Percentiles rank a stretch among this genome's conserved stretches.
phyloP scores from a whole-genome alignment of 2,888 invertebrate species.

The Thera obeliscata region DNA sequence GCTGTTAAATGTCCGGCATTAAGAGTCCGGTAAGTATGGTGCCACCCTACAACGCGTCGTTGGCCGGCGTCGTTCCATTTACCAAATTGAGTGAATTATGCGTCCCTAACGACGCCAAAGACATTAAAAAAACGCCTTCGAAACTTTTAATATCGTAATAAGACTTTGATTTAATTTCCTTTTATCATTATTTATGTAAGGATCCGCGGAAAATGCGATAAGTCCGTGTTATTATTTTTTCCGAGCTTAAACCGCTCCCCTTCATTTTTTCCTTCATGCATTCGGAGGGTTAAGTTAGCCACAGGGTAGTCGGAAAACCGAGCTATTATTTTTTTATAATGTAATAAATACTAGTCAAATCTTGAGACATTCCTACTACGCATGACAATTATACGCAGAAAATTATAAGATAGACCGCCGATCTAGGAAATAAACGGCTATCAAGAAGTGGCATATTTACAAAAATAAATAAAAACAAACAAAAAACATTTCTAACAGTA shows the following conservation, averaged over 20 bases:
- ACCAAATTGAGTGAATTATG: slow-evolving; percentile 82
- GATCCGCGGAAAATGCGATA: slow-evolving; percentile 76
- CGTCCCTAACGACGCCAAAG: slow-evolving; percentile 75
- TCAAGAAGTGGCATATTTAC: no score
- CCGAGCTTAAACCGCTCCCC: slow-evolving; percentile 62
- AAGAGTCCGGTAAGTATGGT: background rate
- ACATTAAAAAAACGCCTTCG: slow-evolving; percentile 80
- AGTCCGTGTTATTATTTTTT: slow-evolving; percentile 77
- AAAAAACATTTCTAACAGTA: no score
- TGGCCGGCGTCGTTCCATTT: slow-evolving; percentile 70
- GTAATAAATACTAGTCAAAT: background rate
- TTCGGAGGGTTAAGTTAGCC: slow-evolving; percentile 55
- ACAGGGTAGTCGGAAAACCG: slow-evolving; percentile 35
- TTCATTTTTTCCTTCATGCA: slow-evolving; percentile 52
- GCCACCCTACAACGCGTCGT: slow-evolving; percentile 14
- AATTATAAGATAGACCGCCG: no score
- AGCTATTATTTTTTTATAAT: background rate
- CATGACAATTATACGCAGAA: no score
- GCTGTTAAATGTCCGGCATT: background rate
- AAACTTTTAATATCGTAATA: slow-evolving; percentile 84
- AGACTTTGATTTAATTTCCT: slow-evolving; percentile 84
- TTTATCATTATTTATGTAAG: slow-evolving; percentile 85
- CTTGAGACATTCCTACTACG: no score
- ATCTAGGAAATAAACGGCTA: no score
- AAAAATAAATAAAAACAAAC: no score